Evolutionary conservation across 2,113 vertebrate species (phyloP).

Genomic region (Python bivittatus): DNA sequence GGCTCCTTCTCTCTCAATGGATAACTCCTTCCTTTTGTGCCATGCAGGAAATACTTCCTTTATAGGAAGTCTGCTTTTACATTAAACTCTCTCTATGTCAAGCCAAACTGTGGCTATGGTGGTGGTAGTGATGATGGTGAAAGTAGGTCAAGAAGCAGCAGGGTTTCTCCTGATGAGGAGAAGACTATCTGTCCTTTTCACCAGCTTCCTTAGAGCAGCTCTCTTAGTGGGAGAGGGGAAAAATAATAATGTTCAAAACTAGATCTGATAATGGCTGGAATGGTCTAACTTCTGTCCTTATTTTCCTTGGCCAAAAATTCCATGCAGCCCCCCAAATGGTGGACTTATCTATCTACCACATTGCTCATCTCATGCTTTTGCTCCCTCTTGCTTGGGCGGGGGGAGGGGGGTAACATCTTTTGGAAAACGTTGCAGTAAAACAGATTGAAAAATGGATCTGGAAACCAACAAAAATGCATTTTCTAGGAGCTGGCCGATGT

Average conservation of each 20-base stretch:
- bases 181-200: conserved; percentile 5
- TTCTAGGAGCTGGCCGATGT: not conserved
- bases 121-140: not conserved
- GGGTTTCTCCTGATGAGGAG: conserved; percentile 40
- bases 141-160: conserved; percentile 12
- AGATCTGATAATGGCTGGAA: not conserved
- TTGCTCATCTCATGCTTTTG: not conserved
- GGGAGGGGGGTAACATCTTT: not conserved
- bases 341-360: not conserved
- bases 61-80: conserved; percentile 45
- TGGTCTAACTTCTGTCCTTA: not conserved
- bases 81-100: not conserved
- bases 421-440: conserved; percentile 12
- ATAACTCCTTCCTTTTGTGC: conserved; percentile 41
- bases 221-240: accelerated
- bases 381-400: not conserved
- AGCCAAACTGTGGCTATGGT: accelerated
- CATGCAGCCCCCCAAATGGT: not conserved
- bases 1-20: conserved; percentile 55
- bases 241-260: not conserved
- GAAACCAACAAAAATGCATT: not conserved
- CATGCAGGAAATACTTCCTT: conserved; percentile 41
- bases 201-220: not conserved
- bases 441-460: not conserved
- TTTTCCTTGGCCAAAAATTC: not conserved